Base-by-base conservation (phyloP, 2,888 invertebrate species). In the Biston stratarius region DNA sequence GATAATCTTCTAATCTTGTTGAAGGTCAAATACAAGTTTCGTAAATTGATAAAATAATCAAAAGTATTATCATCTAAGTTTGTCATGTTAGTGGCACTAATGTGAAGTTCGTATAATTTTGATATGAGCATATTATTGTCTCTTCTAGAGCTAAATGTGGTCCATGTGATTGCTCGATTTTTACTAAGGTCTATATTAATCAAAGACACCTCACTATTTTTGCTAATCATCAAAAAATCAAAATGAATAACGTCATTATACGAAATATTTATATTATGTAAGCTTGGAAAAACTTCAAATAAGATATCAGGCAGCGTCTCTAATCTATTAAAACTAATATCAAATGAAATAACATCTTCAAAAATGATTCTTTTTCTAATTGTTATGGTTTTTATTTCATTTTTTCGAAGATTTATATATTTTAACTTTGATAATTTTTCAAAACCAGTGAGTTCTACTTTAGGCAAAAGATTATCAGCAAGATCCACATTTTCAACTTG, bases 1-100 rank as follows among this genome's bases (percentile, higher is more conserved):
- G 97, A 97, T 49, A 98, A 95, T 60, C 97, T 94, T 9, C 96
- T 95, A 72, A 98, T 97, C 81, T 96, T 94, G 86, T 98, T 98
- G 77, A 95, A 95, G 64, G 96, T 95, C 73, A 98, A 90, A 84
- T 96, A 97, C 44, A 98, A 94, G 82, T 97, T 97, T 82, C 97
- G 95, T 69, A 98, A 90, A 95, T 95, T 77, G 95, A 96, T 84
- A 96, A 98, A 73, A 95, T 95, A 81, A 96, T 97, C 88, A 96
- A 98, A 89, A 96, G 97, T 89, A 95, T 96, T 80, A 95, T 97
- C 67, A 95, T 97, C 79, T 57, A 93, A 79, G 64, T 87, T 90
- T 1, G 88, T 88, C 78, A 94, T 85, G 70, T 93, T 92, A 12
- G 92, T 92, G 74, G 82, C 83, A 82, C 87, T 86, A 67, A 94